Conservation (phyloP, 2,888 invertebrate species). For the Lycophotia porphyrea region DNA sequence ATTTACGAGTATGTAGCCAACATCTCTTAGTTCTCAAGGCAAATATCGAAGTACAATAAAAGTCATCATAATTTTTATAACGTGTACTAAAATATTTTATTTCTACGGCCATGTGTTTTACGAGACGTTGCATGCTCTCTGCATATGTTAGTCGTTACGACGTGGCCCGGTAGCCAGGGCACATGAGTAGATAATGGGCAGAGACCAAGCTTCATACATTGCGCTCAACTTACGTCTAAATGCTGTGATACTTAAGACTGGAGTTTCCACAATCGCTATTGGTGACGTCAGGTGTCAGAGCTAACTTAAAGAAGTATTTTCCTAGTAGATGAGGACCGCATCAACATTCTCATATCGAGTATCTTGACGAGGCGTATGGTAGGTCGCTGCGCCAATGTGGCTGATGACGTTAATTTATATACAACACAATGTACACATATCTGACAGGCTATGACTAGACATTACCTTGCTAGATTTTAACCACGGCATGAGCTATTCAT, state of each 20-base stretch:
- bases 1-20: conserved; percentile 12
- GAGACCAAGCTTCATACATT: conserved; percentile 7
- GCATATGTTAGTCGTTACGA: conserved; percentile 59
- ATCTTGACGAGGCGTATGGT: not conserved
- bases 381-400: not conserved
- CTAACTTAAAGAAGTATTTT: not conserved
- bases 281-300: not conserved
- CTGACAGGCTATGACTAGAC: not conserved
- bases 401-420: not conserved
- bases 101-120: conserved; percentile 62
- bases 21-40: conserved; percentile 25
- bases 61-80: conserved; percentile 64
- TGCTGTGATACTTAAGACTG: not conserved
- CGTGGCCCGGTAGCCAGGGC: conserved; percentile 27
- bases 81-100: conserved; percentile 67
- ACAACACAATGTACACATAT: not conserved
- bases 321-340: not conserved
- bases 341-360: not conserved
- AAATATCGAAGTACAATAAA: conserved; percentile 61
- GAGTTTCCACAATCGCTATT: not conserved
- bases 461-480: not conserved
- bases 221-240: not conserved
- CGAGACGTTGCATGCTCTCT: conserved; percentile 60
- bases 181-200: conserved; percentile 3
- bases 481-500: not conserved